Conservation (phyloP, 37 sponge, comb jelly and placozoan genomes). For the Mnemiopsis leidyi region DNA sequence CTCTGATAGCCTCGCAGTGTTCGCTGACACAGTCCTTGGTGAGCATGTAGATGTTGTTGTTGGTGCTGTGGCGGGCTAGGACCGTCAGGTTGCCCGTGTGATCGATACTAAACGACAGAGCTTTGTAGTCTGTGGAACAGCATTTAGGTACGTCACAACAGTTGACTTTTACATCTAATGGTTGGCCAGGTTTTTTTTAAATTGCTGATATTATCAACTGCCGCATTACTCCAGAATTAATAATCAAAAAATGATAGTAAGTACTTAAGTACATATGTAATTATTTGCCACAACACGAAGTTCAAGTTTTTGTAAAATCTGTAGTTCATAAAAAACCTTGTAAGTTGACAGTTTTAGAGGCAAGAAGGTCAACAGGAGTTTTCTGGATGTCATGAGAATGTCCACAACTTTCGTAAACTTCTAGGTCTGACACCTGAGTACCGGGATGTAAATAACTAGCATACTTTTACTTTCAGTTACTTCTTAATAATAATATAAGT, state of each 20-base stretch:
- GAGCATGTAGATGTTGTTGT: conserved; percentile 30
- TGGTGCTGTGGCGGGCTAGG: background rate
- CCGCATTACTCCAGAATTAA: too few relatives aligned
- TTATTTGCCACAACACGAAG: too few relatives aligned
- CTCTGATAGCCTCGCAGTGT: conserved; percentile 26
- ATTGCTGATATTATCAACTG: too few relatives aligned
- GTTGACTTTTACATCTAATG: too few relatives aligned
- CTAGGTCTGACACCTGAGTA: conserved; percentile 9
- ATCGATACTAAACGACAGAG: conserved; percentile 30
- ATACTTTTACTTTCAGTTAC: too few relatives aligned
- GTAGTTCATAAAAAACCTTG: conserved; percentile 10
- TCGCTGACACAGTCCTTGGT: conserved; percentile 40
- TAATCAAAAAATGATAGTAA: too few relatives aligned
- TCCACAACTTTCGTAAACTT: conserved; percentile 25
- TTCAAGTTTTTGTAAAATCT: too few relatives aligned
- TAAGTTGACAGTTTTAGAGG: background rate
- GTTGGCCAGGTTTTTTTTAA: too few relatives aligned
- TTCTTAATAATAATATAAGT: too few relatives aligned
- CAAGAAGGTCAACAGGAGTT: conserved; percentile 7
- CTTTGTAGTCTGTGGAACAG: conserved; percentile 1
- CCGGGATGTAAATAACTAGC: too few relatives aligned
- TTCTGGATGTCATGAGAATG: conserved; percentile 30
- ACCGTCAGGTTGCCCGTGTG: conserved; percentile 34
- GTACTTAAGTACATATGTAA: too few relatives aligned
- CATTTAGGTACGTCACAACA: too few relatives aligned